Evolutionary conservation across 2,797 vertebrate genomes (phyloP).

Genomic region (Macroramphosus scolopax): DNA sequence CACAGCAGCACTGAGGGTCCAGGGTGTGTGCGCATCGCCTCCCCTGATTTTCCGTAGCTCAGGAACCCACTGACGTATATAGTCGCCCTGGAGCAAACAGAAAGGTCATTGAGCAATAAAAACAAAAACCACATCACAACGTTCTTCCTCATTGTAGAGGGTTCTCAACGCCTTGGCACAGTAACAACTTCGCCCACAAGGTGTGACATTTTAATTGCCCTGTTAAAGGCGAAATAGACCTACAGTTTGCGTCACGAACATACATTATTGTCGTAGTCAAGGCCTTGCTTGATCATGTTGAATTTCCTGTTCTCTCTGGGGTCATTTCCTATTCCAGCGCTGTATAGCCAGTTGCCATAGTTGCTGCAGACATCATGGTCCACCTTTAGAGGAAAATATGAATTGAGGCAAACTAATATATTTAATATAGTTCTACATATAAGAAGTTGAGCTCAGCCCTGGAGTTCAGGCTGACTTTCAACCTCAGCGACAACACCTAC

Average conservation of each 20-base stretch:
- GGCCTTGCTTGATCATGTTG: constrained; percentile 86
- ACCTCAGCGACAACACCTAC: too few species aligned
- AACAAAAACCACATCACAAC: neutral
- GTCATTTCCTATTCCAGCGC: constrained; percentile 82
- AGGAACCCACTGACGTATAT: constrained; percentile 78
- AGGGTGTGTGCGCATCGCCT: constrained; percentile 78
- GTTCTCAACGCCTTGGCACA: too few species aligned
- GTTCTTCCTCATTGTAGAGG: too few species aligned
- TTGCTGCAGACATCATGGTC: constrained; percentile 85
- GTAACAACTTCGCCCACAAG: neutral
- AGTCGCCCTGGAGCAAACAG: constrained; percentile 77
- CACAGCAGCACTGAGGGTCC: constrained; percentile 72
- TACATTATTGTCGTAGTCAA: constrained; percentile 79
- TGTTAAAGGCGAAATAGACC: too few species aligned
- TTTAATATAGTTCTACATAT: too few species aligned
- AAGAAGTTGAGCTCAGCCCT: too few species aligned
- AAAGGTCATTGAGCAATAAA: neutral
- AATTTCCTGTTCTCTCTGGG: constrained; percentile 85
- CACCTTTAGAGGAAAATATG: constrained; percentile 61
- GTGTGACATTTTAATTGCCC: neutral
- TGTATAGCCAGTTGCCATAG: constrained; percentile 87
- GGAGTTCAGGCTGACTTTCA: too few species aligned
- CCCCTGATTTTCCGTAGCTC: constrained; percentile 77
- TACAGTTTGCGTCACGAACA: constrained; percentile 15
- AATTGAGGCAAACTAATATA: too few species aligned